Conservation (phyloP, 2,113 vertebrate species). For the Merops nubicus region DNA sequence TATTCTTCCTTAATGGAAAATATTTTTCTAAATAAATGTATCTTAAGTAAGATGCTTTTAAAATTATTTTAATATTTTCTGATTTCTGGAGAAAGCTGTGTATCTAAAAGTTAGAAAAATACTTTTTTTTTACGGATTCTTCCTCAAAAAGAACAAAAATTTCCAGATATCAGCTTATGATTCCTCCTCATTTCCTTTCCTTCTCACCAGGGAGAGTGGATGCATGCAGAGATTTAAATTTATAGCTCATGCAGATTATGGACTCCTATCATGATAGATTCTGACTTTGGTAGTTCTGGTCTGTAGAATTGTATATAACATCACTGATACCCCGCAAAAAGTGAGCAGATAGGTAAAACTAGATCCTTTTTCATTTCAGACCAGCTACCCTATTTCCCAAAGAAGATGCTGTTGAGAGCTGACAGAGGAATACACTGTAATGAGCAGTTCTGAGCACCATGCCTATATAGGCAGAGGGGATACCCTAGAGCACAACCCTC, state of each 20-base stretch:
- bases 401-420: neutral
- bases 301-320: neutral
- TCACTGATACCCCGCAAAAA: neutral
- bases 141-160: neutral
- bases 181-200: neutral
- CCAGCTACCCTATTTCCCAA: neutral
- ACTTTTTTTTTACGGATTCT: neutral
- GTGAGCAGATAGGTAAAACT: neutral
- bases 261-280: neutral
- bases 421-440: neutral
- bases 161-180: neutral
- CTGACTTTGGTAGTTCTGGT: neutral
- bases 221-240: neutral
- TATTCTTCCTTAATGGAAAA: neutral
- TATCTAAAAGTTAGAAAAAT: neutral
- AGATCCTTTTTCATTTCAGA: neutral
- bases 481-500: rapidly evolving
- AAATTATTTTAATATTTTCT: neutral
- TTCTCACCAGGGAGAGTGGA: neutral
- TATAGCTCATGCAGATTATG: neutral
- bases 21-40: neutral
- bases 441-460: neutral
- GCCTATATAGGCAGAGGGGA: neutral
- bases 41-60: neutral
- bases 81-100: neutral